Evolutionary conservation across 2,113 vertebrate genomes (phyloP).

Genomic region (Chlorodrepanis virens): DNA sequence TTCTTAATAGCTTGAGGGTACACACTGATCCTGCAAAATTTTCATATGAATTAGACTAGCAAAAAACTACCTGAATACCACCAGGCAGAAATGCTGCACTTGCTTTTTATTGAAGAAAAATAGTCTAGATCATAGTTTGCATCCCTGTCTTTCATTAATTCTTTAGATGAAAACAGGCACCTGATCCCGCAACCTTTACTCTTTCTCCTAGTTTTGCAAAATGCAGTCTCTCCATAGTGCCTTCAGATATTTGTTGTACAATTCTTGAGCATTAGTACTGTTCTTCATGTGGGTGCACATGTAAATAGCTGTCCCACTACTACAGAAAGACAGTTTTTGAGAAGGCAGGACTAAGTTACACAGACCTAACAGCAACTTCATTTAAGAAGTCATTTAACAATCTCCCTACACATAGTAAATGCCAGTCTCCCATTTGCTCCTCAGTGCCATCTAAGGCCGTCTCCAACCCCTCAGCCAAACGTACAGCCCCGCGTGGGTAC

Average conservation of each 20-base stretch:
- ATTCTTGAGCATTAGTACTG: neutral
- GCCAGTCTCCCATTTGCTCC: neutral
- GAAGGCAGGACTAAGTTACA: neutral
- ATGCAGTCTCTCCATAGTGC: neutral
- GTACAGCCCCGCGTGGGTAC: fast-evolving
- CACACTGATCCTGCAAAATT: neutral
- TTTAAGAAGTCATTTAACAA: neutral
- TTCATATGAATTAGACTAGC: neutral
- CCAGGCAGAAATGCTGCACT: neutral
- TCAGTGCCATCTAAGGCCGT: neutral
- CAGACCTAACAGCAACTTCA: fast-evolving
- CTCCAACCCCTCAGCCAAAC: neutral
- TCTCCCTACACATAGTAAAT: fast-evolving
- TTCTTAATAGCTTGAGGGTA: neutral
- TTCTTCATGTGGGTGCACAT: fast-evolving
- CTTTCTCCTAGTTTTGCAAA: neutral
- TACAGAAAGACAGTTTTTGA: neutral
- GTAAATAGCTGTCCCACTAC: neutral
- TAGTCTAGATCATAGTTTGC: neutral
- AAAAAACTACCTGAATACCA: neutral
- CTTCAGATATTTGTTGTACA: neutral
- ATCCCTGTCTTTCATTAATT: neutral
- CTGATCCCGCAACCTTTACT: neutral
- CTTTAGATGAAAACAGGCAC: neutral
- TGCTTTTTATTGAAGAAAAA: neutral